These are phyloP conservation scores for Centrocercus urophasianus DNA, from an alignment of 2,113 vertebrate species.

Conservation along the genomic window DNA sequence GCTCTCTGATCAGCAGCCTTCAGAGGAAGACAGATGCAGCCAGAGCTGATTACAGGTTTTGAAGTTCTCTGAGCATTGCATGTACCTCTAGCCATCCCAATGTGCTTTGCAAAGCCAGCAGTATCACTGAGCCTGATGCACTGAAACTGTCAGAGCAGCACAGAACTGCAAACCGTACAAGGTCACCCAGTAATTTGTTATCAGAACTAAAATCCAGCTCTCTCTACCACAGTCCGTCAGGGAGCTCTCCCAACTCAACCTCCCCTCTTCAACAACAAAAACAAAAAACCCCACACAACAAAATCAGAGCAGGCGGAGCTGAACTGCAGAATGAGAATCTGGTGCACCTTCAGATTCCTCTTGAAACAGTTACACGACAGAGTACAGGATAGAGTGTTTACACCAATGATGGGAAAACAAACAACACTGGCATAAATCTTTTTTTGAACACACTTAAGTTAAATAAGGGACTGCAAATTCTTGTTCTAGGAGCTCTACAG, in stretches of 20 bases:
- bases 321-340: background rate
- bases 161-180: background rate
- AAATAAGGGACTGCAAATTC: background rate
- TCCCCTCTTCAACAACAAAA: background rate
- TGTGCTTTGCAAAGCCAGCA: background rate
- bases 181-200: background rate
- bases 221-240: background rate
- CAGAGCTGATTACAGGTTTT: background rate
- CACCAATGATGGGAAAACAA: background rate
- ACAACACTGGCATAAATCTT: background rate
- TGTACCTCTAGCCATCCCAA: background rate
- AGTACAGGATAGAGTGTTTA: background rate
- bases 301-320: background rate
- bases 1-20: background rate
- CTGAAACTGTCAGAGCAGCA: background rate
- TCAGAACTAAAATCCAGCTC: background rate
- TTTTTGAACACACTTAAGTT: background rate
- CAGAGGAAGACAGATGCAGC: background rate
- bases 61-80: background rate
- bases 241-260: background rate
- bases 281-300: background rate
- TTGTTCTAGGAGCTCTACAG: background rate
- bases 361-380: background rate
- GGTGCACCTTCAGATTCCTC: background rate
- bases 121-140: background rate